phyloP scores from a whole-genome alignment of 2,797 vertebrate genomes.

The Coreius guichenoti region DNA sequence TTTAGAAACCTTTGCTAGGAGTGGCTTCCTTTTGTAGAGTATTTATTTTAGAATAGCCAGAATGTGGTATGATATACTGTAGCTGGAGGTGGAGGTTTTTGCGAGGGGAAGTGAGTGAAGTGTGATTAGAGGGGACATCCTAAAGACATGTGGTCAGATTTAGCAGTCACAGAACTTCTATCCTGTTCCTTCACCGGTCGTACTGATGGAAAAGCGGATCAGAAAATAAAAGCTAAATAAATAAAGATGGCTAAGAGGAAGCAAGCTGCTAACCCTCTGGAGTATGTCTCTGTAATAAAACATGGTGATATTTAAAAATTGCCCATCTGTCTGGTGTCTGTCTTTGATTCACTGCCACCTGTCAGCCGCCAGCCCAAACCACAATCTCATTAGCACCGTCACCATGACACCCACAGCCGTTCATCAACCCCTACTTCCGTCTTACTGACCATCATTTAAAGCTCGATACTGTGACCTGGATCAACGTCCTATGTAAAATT shows the following conservation, averaged over 20 bases:
- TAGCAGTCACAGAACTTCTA: background rate
- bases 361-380: constrained; percentile 66
- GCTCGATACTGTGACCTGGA: background rate
- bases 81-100: constrained; percentile 28
- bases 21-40: constrained; percentile 76
- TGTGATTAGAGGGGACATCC: constrained; percentile 49
- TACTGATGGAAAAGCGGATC: constrained; percentile 33
- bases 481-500: background rate
- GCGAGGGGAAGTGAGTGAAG: constrained; percentile 50
- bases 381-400: constrained; percentile 70
- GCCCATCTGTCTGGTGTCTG: constrained; percentile 62
- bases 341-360: constrained; percentile 72
- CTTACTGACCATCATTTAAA: constrained; percentile 15
- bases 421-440: constrained; percentile 47
- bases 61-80: constrained; percentile 67
- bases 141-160: background rate
- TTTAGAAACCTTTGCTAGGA: constrained; percentile 74
- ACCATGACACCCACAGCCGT: constrained; percentile 66
- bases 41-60: constrained; percentile 83
- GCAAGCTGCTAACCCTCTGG: constrained; percentile 73
- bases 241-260: constrained; percentile 60
- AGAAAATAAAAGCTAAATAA: constrained; percentile 23
- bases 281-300: constrained; percentile 80
- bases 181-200: constrained; percentile 46
- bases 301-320: constrained; percentile 74